Evolutionary conservation across 2,797 vertebrate species (phyloP).

Genomic region (Tachyglossus aculeatus): DNA sequence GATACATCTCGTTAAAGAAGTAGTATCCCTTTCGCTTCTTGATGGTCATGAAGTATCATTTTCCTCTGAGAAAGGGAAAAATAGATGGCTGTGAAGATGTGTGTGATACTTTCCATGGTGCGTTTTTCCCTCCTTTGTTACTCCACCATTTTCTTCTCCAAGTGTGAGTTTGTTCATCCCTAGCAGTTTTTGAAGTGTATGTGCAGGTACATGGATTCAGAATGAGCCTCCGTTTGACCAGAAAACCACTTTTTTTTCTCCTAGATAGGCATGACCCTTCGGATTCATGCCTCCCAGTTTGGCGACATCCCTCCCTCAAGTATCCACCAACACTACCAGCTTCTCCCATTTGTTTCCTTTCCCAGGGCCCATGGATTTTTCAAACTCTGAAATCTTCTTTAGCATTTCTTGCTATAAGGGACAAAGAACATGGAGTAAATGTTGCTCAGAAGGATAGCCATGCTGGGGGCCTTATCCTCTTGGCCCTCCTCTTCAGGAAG

Average conservation of each 20-base stretch:
- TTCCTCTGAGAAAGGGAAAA: slow-evolving; percentile 21
- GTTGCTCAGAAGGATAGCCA: slow-evolving; percentile 40
- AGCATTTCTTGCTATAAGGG: slow-evolving; percentile 38
- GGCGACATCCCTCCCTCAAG: slow-evolving; percentile 39
- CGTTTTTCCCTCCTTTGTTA: slow-evolving; percentile 71
- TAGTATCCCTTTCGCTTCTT: slow-evolving; percentile 51
- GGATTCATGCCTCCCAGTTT: slow-evolving; percentile 46
- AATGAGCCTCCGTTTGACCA: slow-evolving; percentile 63
- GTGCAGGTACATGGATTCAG: slow-evolving; percentile 75
- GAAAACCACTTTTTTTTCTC: slow-evolving; percentile 60
- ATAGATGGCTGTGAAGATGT: slow-evolving; percentile 60
- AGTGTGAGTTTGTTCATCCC: slow-evolving; percentile 71
- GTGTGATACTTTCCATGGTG: slow-evolving; percentile 50
- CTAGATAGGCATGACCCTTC: slow-evolving; percentile 50
- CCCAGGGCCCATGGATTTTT: slow-evolving; percentile 20
- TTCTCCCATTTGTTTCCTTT: slow-evolving; percentile 45
- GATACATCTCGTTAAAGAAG: slow-evolving; percentile 59
- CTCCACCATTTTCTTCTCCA: slow-evolving; percentile 69
- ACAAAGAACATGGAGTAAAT: slow-evolving; percentile 11
- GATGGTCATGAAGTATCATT: slow-evolving; percentile 35
- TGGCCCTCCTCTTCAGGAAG: slow-evolving; percentile 28
- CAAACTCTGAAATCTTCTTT: slow-evolving; percentile 19
- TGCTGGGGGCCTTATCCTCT: slow-evolving; percentile 39
- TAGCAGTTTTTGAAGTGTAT: slow-evolving; percentile 71
- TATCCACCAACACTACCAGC: slow-evolving; percentile 47